These are phyloP conservation scores for Buphagus erythrorhynchus DNA, from an alignment of 2,797 vertebrate species.

Conservation along the genomic window DNA sequence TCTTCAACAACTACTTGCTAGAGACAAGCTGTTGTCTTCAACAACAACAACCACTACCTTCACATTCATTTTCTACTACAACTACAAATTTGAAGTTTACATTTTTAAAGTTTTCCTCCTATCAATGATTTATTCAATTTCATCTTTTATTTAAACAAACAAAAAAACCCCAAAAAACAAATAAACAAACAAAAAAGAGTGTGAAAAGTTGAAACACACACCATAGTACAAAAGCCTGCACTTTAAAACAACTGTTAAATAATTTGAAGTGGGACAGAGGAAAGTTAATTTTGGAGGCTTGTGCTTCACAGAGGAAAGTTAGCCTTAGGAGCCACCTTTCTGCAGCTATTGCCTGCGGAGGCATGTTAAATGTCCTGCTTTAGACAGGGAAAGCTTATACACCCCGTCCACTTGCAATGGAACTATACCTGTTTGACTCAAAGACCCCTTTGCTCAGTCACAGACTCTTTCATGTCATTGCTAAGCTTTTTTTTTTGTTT, in stretches of 20 bases:
- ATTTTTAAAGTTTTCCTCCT: not conserved
- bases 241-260: not conserved
- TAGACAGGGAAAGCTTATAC: not conserved
- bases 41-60: not conserved
- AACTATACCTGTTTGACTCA: not conserved
- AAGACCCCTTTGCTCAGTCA: not conserved
- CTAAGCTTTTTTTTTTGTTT: accelerated
- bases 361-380: not conserved
- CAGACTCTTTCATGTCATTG: not conserved
- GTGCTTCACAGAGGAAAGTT: not conserved
- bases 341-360: not conserved
- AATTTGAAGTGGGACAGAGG: not conserved
- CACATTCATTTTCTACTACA: not conserved
- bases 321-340: not conserved
- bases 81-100: not conserved
- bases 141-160: not conserved
- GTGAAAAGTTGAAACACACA: not conserved
- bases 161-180: too few species aligned
- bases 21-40: not conserved
- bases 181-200: too few species aligned
- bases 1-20: not conserved
- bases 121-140: not conserved
- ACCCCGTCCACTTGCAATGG: not conserved
- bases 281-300: not conserved
- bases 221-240: accelerated